Evolutionary conservation across 1,140 invertebrate species (phyloP).

Genomic region (Lepidostoma basale): DNA sequence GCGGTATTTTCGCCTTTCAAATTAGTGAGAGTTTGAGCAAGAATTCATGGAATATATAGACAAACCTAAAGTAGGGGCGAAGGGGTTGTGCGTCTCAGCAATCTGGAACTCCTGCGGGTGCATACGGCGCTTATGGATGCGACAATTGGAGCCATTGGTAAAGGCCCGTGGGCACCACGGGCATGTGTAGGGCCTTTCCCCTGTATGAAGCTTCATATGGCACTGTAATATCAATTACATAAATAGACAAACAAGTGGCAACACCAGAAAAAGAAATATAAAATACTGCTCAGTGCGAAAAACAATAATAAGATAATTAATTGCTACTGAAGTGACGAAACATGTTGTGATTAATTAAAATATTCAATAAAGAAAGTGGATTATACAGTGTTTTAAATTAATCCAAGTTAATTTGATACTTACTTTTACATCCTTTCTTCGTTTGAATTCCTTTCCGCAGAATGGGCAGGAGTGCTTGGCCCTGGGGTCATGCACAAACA

Average conservation of each 20-base stretch:
- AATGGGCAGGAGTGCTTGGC: slow-evolving; percentile 33
- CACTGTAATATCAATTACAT: slow-evolving; percentile 12
- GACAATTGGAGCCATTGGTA: slow-evolving; percentile 59
- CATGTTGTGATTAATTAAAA: no score
- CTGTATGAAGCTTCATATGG: slow-evolving; percentile 51
- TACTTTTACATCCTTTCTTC: slow-evolving; percentile 42
- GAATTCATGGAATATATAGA: no score
- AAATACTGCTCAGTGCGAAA: no score
- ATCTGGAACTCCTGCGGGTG: slow-evolving; percentile 57
- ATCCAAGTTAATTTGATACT: neutral
- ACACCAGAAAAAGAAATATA: neutral
- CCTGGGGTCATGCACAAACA: slow-evolving; percentile 51
- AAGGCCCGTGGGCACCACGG: slow-evolving; percentile 59
- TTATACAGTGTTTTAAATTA: slow-evolving; percentile 1
- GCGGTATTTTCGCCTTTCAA: no score
- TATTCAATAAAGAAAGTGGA: neutral
- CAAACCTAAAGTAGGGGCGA: slow-evolving; percentile 22
- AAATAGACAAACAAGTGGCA: neutral
- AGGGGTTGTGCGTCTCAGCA: slow-evolving; percentile 48
- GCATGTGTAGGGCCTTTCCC: slow-evolving; percentile 57
- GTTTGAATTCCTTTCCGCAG: slow-evolving; percentile 39
- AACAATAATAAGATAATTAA: no score
- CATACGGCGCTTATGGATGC: slow-evolving; percentile 58
- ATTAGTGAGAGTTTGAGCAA: no score
- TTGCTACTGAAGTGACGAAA: no score